Evolutionary conservation across 2,797 vertebrate genomes (phyloP), one percentile per base, ranked within the genome.

Genomic region (Sebastes oblongus): DNA sequence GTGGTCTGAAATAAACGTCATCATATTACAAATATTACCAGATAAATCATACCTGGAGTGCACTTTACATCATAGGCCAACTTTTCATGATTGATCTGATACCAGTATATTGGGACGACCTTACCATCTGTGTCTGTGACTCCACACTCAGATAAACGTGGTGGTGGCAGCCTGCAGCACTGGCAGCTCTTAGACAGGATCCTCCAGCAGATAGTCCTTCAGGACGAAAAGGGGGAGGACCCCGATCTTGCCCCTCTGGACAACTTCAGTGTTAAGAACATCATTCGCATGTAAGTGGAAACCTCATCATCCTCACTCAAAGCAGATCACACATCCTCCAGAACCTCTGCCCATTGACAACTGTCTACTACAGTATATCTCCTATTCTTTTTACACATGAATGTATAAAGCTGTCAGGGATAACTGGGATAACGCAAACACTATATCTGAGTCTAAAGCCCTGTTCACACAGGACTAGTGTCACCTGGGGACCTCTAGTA

Each of bases 181-280:
- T 99, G 98, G 98, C 98, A 99, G 93, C 96, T 99, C 78, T 94
- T 99, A 84, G 98, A 99, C 91, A 93, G 97, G 72, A 98, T 99
- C 92, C 95, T 99, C 16, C 98, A 99, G 91, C 98, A 99, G 95
- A 97, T 99, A 1, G 96, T 99, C 83, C 96, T 99, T 22, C 98
- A 99, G 89, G 97, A 98, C 12, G 98, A 99, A 67, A 96, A 95
- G 91, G 98, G 98, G 4, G 94, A 98, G 78, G 98, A 99, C 90
- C 98, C 98, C 0, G 98, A 99, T 77, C 90, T 93, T 70, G 95
- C 97, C 36, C 97, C 97, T 0, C 22, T 99, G 92, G 98, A 99
- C 88, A 99, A 99, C 94, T 99, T 99, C 95, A 98, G 96, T 12
- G 98, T 99, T 75, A 99, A 96, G 93, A 99, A 97, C 91, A 97